Evolutionary conservation across 2,113 vertebrate genomes (phyloP).

Genomic region (Parus major): DNA sequence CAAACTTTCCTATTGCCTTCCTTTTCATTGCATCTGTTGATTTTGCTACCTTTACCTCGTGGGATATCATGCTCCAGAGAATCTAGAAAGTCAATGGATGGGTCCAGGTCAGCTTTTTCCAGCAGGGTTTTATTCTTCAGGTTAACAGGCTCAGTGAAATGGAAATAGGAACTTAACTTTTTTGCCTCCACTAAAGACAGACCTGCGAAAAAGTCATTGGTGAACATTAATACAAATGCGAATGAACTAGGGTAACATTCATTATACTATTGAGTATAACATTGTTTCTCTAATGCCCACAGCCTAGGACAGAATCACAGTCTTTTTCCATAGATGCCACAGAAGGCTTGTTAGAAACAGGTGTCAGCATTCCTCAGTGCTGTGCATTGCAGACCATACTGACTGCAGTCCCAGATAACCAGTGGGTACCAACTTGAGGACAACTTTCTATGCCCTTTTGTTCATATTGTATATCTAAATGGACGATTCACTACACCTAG

Average conservation of each 20-base stretch:
- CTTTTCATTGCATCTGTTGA: background rate
- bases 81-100: conserved; percentile 88
- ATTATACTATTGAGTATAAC: background rate
- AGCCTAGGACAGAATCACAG: background rate
- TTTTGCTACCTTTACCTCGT: conserved; percentile 77
- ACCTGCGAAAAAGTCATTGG: conserved; percentile 73
- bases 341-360: background rate
- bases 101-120: conserved; percentile 85
- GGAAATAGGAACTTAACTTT: conserved; percentile 87
- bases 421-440: background rate
- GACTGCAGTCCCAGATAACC: background rate
- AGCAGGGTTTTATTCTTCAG: conserved; percentile 83
- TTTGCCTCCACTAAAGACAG: conserved; percentile 80
- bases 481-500: background rate
- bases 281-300: background rate
- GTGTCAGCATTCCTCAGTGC: background rate
- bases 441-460: background rate
- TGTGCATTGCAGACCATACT: background rate
- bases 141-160: conserved; percentile 81
- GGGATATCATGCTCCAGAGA: conserved; percentile 87
- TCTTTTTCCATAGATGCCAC: background rate
- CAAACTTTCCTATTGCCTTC: background rate
- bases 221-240: background rate
- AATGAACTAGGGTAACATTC: background rate
- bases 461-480: background rate